Evolutionary conservation across 2,113 vertebrate species (phyloP), one percentile per base, ranked within the genome.

Genomic region (Cynocephalus volans): DNA sequence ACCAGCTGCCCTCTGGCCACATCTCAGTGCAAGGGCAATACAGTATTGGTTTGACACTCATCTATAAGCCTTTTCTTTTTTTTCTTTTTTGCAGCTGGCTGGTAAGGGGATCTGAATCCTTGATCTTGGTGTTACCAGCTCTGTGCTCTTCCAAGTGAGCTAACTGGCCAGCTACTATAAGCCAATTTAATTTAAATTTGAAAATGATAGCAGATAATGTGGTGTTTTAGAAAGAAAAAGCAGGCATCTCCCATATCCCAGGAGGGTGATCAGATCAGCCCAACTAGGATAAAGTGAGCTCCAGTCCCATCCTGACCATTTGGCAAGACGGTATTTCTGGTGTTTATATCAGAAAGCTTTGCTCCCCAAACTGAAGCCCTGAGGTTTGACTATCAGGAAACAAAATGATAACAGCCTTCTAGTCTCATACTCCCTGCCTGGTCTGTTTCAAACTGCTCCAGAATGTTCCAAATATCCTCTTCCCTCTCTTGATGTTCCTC

Each of bases 381-480:
- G 17, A 62, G n/a, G 41, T 56, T 65, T 64, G 73, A 48, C 18
- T 17, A 12, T 72, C 7, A 6, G 84, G 70, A 73, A 84, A 26
- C 77, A 64, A 54, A 56, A 26, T 6, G 23, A 24, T 18, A 26
- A 36, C 36, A 50, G 58, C 83, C 14, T 41, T 70, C 10, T 56
- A 28, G 15, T 17, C 87, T 48, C 81, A 3, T 76, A 10, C 26
- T 26, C 3, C n/a, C 19, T 5, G 4, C 13, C 75, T 8, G 1
- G 50, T 50, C 60, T 36, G 50, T 41, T 90, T 33, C 62, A 77
- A 77, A 60, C 24, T 36, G 21, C 31, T 84, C 73, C 15, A 33
- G 88, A 93, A 70, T 73, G 58, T 95, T 85, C 79, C 21, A 56
- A n/a, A 90, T 36, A 56, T 52, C 62, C 67, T 88, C 72, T 90